phyloP scores from a whole-genome alignment of 2,888 invertebrate species.

The Nebria brevicollis region DNA sequence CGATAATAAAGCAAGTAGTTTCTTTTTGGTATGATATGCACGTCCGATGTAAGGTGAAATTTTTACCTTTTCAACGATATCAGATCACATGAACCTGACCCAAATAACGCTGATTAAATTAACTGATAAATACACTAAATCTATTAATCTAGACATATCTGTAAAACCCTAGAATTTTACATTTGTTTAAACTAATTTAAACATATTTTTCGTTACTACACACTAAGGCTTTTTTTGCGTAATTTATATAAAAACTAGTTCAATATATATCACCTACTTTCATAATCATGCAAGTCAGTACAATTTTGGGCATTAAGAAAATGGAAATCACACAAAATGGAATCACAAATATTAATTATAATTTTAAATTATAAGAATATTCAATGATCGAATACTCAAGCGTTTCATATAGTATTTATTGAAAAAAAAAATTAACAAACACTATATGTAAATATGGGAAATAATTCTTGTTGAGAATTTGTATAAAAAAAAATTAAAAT shows the following conservation, averaged over 20 bases:
- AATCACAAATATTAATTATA: too few species aligned
- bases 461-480: neutral
- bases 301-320: too few species aligned
- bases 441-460: too few species aligned
- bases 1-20: neutral
- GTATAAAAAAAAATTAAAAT: neutral
- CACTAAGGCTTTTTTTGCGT: too few species aligned
- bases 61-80: neutral
- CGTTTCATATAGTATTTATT: too few species aligned
- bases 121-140: neutral
- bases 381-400: too few species aligned
- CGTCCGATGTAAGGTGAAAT: neutral
- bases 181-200: neutral
- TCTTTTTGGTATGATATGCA: neutral
- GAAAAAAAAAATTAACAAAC: too few species aligned
- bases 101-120: neutral
- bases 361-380: too few species aligned
- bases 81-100: neutral
- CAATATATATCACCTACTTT: too few species aligned
- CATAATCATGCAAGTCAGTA: too few species aligned
- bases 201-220: neutral
- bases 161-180: neutral
- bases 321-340: too few species aligned
- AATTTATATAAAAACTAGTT: too few species aligned
- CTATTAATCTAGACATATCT: neutral